Percentiles rank a stretch among this genome's conserved stretches.
phyloP scores from a whole-genome alignment of 2,797 vertebrate genomes.

The Xenentodon cancila region DNA sequence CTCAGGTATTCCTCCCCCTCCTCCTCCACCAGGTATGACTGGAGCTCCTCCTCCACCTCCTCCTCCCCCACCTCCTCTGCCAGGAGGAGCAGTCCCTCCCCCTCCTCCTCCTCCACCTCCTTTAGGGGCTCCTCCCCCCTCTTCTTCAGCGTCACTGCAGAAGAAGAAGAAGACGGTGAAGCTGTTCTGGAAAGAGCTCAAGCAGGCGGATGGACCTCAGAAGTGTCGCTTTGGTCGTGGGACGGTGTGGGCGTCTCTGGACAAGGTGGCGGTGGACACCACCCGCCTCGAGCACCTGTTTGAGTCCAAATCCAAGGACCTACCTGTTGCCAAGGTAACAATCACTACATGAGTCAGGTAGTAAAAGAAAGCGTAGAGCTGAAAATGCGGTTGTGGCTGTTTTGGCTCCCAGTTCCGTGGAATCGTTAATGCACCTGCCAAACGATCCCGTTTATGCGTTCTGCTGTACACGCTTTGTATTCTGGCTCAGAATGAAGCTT shows the following conservation, averaged over 20 bases:
- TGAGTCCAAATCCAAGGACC: constrained; percentile 92
- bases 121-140: constrained; percentile 11
- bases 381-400: too few relatives aligned
- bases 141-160: background rate
- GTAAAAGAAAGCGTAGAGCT: background rate
- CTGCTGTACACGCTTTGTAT: too few relatives aligned
- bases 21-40: constrained; percentile 39
- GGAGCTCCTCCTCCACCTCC: constrained; percentile 54
- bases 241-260: constrained; percentile 92
- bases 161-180: constrained; percentile 94
- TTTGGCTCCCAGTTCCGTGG: too few relatives aligned
- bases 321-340: constrained; percentile 87
- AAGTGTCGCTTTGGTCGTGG: constrained; percentile 86
- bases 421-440: too few relatives aligned
- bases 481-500: too few relatives aligned
- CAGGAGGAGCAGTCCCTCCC: constrained; percentile 1
- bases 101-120: constrained; percentile 32
- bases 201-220: constrained; percentile 78
- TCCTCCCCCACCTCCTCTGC: constrained; percentile 5
- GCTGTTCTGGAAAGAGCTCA: constrained; percentile 96
- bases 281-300: constrained; percentile 93
- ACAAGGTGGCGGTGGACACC: constrained; percentile 88
- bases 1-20: constrained; percentile 51
- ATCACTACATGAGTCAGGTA: too few relatives aligned
- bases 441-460: too few relatives aligned